Base-by-base conservation (phyloP, 23 tunicate species). In the Styela clava region DNA sequence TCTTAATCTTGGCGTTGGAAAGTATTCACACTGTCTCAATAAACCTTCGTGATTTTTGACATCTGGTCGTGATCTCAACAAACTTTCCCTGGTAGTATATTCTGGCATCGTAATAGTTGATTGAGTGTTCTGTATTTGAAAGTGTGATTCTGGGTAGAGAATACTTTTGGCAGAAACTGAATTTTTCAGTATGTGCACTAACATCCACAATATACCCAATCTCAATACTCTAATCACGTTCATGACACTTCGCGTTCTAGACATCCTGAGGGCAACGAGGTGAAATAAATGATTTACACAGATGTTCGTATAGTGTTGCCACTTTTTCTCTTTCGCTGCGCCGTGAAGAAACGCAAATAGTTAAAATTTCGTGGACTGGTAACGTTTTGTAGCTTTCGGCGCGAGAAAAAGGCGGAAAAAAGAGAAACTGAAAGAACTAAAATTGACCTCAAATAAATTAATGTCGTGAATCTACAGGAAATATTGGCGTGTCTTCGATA, bases 31-130 rank as follows among this genome's bases (percentile, higher is more conserved):
- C 64, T 76, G 81, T 2, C 25, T 44, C 31, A 76, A 29, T 16
- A 76, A 24, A 35, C 33, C 81, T 76, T 76, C 81, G 81, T 76
- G 81, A 76, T 76, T 76, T 52, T 76, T 76, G 52, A 76, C 65
- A 56, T 52, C 62, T 24, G 81, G 81, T 76, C 81, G 68, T 27
- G 81, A 36, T 44, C 64, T 76, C 62, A 76, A 33, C 33, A 76
- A 33, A 44, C 67, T 44, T 44, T 76, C 81, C 18, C 26, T 52
- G 16, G 81, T 76, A 64, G 81, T 76, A 56, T 33, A 76, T 76
- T 76, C 81, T 0, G 81, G 81, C 24, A 67, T 67, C 24, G 71
- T 67, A 0, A 76, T 44, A 20, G 81, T 76, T 12, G 81, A 36
- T 30, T 35, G 63, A 20, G 81, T 76, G 64, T 76, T 76, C 37